Evolutionary conservation across 2,888 invertebrate genomes (phyloP).

Genomic region (Ceramica pisi): DNA sequence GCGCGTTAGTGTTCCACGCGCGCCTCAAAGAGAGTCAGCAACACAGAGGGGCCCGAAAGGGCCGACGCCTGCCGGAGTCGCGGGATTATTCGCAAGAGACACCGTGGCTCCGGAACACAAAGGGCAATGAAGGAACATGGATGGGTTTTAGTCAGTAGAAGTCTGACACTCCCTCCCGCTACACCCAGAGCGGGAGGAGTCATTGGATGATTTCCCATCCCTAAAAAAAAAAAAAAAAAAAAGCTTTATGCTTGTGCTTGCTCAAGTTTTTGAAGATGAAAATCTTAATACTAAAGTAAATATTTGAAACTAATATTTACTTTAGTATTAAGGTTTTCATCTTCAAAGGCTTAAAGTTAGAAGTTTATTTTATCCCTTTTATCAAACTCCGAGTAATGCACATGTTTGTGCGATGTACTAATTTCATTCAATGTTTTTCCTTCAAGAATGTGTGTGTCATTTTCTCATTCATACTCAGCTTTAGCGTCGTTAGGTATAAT

Average conservation of each 20-base stretch:
- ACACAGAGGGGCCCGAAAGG: no score
- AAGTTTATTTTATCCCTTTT: background rate
- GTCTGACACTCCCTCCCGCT: no score
- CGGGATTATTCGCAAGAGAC: no score
- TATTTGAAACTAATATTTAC: constrained; percentile 16
- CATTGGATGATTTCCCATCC: no score
- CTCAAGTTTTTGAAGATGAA: constrained; percentile 15
- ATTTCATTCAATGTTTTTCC: constrained; percentile 7
- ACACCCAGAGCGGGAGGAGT: no score
- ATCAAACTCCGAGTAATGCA: background rate
- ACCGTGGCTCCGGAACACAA: no score
- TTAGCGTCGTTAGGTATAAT: constrained; percentile 19
- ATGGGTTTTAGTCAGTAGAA: no score
- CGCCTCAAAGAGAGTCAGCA: no score
- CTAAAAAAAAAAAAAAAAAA: no score
- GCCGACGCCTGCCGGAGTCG: no score
- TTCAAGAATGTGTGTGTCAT: constrained; percentile 14
- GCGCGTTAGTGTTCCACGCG: no score
- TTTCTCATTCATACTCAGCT: constrained; percentile 2
- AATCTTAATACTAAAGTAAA: constrained; percentile 14
- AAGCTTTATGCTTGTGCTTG: constrained; percentile 25
- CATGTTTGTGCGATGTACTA: background rate
- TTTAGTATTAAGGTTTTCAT: background rate
- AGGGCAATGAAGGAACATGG: no score
- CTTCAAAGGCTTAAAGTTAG: background rate